A percentile compares a stretch with the other conserved stretches of the same genome.
These are phyloP conservation scores for Echinops telfairi DNA, from an alignment of 2,113 vertebrate genomes.

Conservation along the genomic window DNA sequence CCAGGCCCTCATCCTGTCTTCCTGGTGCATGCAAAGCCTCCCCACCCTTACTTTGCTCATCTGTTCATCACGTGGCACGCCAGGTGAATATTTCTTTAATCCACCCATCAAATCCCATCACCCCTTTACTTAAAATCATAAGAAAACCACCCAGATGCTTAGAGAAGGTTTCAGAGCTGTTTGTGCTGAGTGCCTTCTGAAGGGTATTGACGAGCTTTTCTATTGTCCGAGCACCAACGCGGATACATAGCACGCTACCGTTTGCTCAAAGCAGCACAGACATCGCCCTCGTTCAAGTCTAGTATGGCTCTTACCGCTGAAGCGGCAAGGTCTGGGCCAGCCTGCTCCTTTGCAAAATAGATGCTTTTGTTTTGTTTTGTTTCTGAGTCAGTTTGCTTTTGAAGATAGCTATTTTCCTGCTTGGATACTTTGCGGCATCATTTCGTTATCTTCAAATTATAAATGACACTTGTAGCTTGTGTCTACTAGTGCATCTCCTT, in stretches of 20 bases:
- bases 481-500: not conserved
- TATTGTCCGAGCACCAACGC: not conserved
- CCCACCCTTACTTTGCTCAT: not conserved
- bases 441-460: conserved; percentile 43
- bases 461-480: conserved; percentile 5
- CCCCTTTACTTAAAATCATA: conserved; percentile 12
- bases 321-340: not conserved
- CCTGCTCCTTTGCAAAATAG: not conserved
- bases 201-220: not conserved
- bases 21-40: not conserved
- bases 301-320: not conserved
- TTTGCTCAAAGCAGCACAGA: not conserved
- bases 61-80: not conserved
- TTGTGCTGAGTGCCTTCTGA: not conserved
- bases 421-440: not conserved
- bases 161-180: not conserved
- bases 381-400: conserved; percentile 13
- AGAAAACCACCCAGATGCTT: not conserved
- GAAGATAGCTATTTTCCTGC: conserved; percentile 41
- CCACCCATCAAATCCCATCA: not conserved
- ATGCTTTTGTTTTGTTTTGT: conserved; percentile 47
- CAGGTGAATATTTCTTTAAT: not conserved
- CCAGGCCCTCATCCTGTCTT: not conserved
- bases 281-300: not conserved
- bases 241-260: not conserved